Percentiles rank a stretch among this genome's conserved stretches.
phyloP scores from a whole-genome alignment of 2,113 vertebrate species.

The Calypte anna region DNA sequence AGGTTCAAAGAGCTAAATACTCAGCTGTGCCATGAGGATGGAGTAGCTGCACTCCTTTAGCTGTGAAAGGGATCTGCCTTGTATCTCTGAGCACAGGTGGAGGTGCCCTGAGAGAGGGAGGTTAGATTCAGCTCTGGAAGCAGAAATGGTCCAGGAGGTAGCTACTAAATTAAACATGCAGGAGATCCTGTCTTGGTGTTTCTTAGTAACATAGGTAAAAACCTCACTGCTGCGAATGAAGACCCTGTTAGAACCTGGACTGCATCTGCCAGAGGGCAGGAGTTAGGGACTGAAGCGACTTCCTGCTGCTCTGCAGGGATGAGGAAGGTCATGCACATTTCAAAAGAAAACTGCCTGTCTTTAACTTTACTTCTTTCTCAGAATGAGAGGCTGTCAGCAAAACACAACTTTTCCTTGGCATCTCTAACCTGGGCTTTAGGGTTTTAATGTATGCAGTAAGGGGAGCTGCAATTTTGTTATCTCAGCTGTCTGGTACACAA shows the following conservation, averaged over 20 bases:
- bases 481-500: background rate
- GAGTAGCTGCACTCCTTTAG: background rate
- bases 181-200: background rate
- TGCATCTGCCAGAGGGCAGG: background rate
- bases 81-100: accelerated
- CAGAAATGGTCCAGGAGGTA: background rate
- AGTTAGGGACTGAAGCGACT: background rate
- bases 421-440: background rate
- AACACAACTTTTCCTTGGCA: background rate
- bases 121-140: background rate
- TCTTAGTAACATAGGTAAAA: background rate
- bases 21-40: accelerated
- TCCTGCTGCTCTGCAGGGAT: background rate
- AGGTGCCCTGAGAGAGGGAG: background rate
- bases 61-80: background rate
- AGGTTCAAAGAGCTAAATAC: background rate
- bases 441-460: background rate
- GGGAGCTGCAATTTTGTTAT: background rate
- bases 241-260: background rate
- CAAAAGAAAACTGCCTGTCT: background rate
- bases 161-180: accelerated
- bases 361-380: background rate
- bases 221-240: accelerated
- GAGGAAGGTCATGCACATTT: background rate
- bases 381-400: background rate